phyloP scores from a whole-genome alignment of 2,888 invertebrate genomes.

The Tetranychus piercei region DNA sequence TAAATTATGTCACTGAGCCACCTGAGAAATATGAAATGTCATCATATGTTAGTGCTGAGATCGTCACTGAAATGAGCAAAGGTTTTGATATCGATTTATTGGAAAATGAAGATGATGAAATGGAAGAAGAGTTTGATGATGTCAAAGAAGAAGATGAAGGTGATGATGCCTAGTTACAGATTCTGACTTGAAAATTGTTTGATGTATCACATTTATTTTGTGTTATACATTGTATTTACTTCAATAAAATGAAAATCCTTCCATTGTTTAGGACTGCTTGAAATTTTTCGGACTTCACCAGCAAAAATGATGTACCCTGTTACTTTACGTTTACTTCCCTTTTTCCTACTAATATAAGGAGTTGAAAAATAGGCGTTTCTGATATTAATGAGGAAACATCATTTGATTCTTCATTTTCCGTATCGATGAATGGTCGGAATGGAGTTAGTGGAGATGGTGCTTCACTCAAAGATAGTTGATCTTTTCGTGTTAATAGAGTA shows the following conservation, averaged over 20 bases:
- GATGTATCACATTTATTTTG: no score
- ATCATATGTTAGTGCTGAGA: slow-evolving; percentile 49
- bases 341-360: slow-evolving; percentile 21
- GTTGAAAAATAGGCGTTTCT: slow-evolving; percentile 19
- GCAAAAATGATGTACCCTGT: slow-evolving; percentile 97
- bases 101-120: slow-evolving; percentile 34
- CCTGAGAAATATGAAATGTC: slow-evolving; percentile 47
- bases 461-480: neutral
- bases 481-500: neutral
- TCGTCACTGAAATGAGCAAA: slow-evolving; percentile 52
- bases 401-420: slow-evolving; percentile 51
- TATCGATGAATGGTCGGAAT: slow-evolving; percentile 29
- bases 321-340: slow-evolving; percentile 53
- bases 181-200: neutral
- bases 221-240: no score
- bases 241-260: no score
- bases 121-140: slow-evolving; percentile 29
- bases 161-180: neutral
- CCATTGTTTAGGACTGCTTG: no score
- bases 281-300: slow-evolving; percentile 72
- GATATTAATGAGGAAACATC: slow-evolving; percentile 48
- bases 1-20: slow-evolving; percentile 70
- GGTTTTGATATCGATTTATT: slow-evolving; percentile 58
- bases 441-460: slow-evolving; percentile 35
- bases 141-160: slow-evolving; percentile 28